phyloP scores from a whole-genome alignment of 2,113 vertebrate species.

The Merops nubicus region DNA sequence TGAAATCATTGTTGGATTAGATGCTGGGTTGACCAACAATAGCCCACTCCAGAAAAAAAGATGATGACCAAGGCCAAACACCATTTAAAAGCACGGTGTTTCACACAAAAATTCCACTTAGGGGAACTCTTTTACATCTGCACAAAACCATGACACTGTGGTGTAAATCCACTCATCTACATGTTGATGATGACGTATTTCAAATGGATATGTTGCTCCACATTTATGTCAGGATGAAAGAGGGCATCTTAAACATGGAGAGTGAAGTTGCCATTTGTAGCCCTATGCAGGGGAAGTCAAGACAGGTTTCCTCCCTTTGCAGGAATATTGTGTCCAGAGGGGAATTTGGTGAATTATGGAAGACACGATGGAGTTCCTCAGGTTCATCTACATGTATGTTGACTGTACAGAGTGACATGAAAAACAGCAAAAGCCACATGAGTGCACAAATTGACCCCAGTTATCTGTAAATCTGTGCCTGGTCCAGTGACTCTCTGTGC shows the following conservation, averaged over 20 bases:
- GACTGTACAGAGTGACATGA: not conserved
- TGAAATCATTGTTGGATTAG: not conserved
- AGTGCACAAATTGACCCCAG: not conserved
- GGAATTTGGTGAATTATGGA: not conserved
- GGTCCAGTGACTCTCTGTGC: not conserved
- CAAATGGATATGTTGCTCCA: not conserved
- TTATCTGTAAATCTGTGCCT: not conserved
- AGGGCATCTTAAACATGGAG: not conserved
- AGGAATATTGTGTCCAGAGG: not conserved
- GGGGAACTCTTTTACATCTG: not conserved
- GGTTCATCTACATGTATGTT: rapidly evolving
- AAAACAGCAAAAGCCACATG: not conserved
- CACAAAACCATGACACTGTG: rapidly evolving
- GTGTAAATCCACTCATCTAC: not conserved
- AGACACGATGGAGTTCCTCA: rapidly evolving
- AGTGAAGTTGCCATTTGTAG: not conserved
- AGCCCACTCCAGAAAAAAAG: not conserved
- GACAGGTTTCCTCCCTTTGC: not conserved
- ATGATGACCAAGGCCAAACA: not conserved
- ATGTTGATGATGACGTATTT: not conserved
- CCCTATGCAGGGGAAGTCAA: not conserved
- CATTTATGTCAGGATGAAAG: not conserved
- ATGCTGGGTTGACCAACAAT: not conserved
- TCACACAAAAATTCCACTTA: not conserved
- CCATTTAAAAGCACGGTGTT: not conserved